Base-by-base conservation (phyloP, 2,113 vertebrate species). In the Trachemys scripta region DNA sequence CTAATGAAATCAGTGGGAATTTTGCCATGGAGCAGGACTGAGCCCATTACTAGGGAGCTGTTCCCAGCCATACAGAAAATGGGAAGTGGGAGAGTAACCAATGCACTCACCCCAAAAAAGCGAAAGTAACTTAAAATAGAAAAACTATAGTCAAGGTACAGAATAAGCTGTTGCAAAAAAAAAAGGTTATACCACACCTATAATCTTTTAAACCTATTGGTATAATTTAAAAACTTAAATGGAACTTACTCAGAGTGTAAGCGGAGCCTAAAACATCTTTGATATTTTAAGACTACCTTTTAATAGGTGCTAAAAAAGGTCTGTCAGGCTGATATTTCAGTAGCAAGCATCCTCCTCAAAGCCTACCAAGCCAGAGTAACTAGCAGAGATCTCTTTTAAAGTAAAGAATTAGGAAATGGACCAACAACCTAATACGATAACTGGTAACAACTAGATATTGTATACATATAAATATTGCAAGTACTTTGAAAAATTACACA, bases 1-100 rank as follows among this genome's bases (percentile, higher is more conserved):
- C 93, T 96, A 92, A 93, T 96, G 87, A 97, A 95, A 79, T 96
- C 94, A 95, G 93, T 90, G 81, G 82, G 93, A 97, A 92, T 93
- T 94, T 86, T 76, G 89, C 82, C 83, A 95, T 89, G 92, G 72
- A 86, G 42, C 12, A 3, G 42, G 59, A n/a, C 3, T n/a, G 76
- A 89, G 14, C 22, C 90, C 84, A 22, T 79, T 95, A 86, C 89
- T n/a, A 72, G 89, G 93, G 72, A 86, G 3, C 47, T 85, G 53
- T 89, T 96, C 94, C 87, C 78, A 80, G 25, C 86, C 42, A 42
- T 49, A 49, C 88, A 91, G 83, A 38, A 90, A 92, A 76, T 59
- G 42, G 35, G 10, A 25, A 45, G 24, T 24, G 10, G 62, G 35
- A n/a, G 62, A 4, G 62, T 69, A 69, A 17, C 14, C 31, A 31